Percentiles rank a stretch among this genome's conserved stretches.
phyloP scores from a whole-genome alignment of 2,797 vertebrate species.

The Leuciscus waleckii region DNA sequence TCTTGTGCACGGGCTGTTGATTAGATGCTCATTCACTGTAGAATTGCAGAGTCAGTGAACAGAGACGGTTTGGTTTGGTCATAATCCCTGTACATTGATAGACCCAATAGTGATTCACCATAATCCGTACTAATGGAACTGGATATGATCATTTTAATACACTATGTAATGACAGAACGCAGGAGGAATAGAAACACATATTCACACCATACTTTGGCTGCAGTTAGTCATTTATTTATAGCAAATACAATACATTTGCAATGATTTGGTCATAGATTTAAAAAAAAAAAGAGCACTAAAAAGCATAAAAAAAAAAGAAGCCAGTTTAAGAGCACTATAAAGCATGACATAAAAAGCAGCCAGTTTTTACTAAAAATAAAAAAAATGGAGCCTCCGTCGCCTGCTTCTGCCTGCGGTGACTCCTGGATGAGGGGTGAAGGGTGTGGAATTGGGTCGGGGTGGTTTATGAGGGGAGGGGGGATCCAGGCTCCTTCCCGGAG shows the following conservation, averaged over 20 bases:
- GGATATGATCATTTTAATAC: not conserved
- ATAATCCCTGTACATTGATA: slow-evolving; percentile 7
- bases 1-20: slow-evolving; percentile 22
- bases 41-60: slow-evolving; percentile 19
- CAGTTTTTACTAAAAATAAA: slow-evolving; percentile 40
- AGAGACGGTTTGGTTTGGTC: not conserved
- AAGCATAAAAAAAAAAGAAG: slow-evolving; percentile 30
- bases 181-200: not conserved
- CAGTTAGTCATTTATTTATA: slow-evolving; percentile 61
- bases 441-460: not conserved
- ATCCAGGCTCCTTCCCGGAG: slow-evolving; percentile 67
- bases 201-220: slow-evolving; percentile 23
- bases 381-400: slow-evolving; percentile 61
- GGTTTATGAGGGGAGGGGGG: slow-evolving; percentile 55
- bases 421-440: slow-evolving; percentile 38
- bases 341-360: slow-evolving; percentile 34
- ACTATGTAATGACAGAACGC: not conserved
- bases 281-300: slow-evolving; percentile 52
- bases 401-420: slow-evolving; percentile 63
- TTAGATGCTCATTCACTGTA: not conserved
- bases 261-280: slow-evolving; percentile 55
- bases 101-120: not conserved
- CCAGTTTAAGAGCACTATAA: slow-evolving; percentile 46
- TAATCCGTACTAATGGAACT: not conserved
- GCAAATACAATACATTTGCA: slow-evolving; percentile 59